Evolutionary conservation across 2,113 vertebrate genomes (phyloP).

Genomic region (Pithys albifrons): DNA sequence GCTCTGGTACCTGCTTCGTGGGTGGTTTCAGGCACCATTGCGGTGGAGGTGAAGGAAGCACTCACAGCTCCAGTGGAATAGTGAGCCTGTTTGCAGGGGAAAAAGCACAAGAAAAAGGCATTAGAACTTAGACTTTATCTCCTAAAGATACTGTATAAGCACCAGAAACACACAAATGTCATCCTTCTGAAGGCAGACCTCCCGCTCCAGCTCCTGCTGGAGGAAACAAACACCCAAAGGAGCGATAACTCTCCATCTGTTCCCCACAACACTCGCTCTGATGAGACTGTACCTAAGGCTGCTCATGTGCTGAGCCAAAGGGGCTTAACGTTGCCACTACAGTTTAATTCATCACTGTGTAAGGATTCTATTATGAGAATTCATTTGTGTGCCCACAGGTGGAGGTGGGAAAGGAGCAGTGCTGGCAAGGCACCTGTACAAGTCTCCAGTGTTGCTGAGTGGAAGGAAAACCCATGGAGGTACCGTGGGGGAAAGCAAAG

Average conservation of each 20-base stretch:
- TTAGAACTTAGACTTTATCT: not conserved
- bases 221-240: not conserved
- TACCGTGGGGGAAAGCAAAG: not conserved
- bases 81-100: conserved; percentile 82
- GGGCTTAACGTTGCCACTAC: not conserved
- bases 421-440: not conserved
- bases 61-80: conserved; percentile 96
- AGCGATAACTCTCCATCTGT: not conserved
- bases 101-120: not conserved
- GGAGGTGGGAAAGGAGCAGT: not conserved
- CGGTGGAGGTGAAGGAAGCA: conserved; percentile 96
- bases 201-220: not conserved
- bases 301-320: not conserved
- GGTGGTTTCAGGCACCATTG: conserved; percentile 90
- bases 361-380: not conserved
- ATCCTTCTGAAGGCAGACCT: not conserved
- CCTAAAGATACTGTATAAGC: not conserved
- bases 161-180: not conserved
- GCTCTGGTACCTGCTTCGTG: conserved; percentile 88
- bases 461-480: not conserved
- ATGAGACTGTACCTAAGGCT: not conserved
- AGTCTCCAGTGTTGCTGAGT: not conserved
- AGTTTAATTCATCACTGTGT: not conserved
- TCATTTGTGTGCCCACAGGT: not conserved
- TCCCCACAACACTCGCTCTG: not conserved